Evolutionary conservation across 2,113 vertebrate species (phyloP).

Genomic region (Archocentrus centrarchus): DNA sequence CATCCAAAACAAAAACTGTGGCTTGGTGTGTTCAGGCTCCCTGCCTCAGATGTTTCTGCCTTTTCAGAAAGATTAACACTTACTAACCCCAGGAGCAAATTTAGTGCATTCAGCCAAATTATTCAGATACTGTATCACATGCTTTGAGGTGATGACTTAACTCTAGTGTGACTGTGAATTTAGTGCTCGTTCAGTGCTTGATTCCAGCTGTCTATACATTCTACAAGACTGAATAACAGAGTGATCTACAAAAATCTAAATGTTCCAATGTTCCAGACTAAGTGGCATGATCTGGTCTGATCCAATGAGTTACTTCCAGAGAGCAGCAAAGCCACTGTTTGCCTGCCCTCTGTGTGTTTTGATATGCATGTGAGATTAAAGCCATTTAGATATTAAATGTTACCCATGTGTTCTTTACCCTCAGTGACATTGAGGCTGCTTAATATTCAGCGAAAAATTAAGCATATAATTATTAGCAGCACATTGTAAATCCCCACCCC

Average conservation of each 20-base stretch:
- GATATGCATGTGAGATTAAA: constrained; percentile 31
- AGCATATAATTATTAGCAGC: constrained; percentile 77
- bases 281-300: constrained; percentile 17
- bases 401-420: constrained; percentile 38
- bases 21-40: background rate
- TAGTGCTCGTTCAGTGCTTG: background rate
- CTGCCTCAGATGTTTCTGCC: background rate
- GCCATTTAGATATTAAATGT: constrained; percentile 32
- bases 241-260: background rate
- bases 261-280: constrained; percentile 1
- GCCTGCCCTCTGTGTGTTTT: constrained; percentile 4
- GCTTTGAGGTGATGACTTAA: background rate
- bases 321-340: background rate
- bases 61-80: background rate
- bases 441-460: constrained; percentile 75
- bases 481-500: constrained; percentile 72
- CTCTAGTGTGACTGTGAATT: background rate
- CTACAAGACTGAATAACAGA: background rate
- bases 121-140: background rate
- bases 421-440: constrained; percentile 68
- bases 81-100: background rate
- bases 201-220: background rate
- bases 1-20: background rate
- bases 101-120: background rate
- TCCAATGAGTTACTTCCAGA: background rate